Base-by-base conservation (phyloP, 2,113 vertebrate species). In the Lagopus muta region DNA sequence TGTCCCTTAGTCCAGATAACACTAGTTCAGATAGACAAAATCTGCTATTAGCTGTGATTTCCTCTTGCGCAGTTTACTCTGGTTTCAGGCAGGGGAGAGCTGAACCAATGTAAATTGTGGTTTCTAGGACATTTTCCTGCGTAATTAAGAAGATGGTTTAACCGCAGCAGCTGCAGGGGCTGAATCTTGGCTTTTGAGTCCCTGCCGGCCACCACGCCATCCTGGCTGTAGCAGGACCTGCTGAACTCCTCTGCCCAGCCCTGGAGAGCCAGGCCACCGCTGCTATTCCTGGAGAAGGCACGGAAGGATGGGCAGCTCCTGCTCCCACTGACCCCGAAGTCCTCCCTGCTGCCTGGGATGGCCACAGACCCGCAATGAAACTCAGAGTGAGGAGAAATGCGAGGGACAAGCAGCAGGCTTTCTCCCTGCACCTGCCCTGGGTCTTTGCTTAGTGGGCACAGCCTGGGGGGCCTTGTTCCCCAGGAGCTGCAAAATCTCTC, bases 121-220 rank as follows among this genome's bases (percentile, higher is more conserved):
- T 89, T 96, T 91, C 54, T 70, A 85, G 87, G 62, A 94, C 54
- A 73, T 96, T 89, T 89, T 86, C 66, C 71, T 74, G 19, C 5
- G 13, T 73, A 92, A 87, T 84, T 92, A 90, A 74, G 79, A 88
- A 78, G 64, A 67, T 71, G 47, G 38, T 60, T 88, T 71, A 83
- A 71, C 82, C 69, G 71, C 82, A 67, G 69, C 72, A 92, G 71
- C 81, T 91, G 71, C 81, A 92, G 71, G 69, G 76, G 24, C 75
- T 86, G 69, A 89, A 47, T 47, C 82, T 76, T 82, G 61, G 34
- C 66, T 87, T 82, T 87, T 47, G 57, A 87, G 47, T 50, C 58
- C 25, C 61, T 87, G 47, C 19, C 1, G 1, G 66, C 28, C 60
- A 92, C 69, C 70, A 77, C 83, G 60, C 47, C 72, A 81, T 70